Percentiles rank a stretch among this genome's conserved stretches.
phyloP scores from a whole-genome alignment of 2,797 vertebrate species.

The Heteromormyrus szaboi region DNA sequence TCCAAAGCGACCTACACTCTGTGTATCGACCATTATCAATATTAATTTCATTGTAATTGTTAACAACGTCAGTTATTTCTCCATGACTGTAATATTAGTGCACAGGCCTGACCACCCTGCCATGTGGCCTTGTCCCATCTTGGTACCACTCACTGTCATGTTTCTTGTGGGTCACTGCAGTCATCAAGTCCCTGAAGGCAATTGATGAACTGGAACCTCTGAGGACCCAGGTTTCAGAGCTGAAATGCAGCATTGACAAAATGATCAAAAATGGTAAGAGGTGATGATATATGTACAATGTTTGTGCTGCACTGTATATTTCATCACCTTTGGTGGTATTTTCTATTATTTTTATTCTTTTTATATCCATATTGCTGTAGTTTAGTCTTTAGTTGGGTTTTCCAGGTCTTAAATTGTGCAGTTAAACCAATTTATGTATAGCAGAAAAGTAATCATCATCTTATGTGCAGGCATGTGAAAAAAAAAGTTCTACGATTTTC shows the following conservation, averaged over 20 bases:
- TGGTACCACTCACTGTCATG: background rate
- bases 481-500: background rate
- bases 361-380: background rate
- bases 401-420: background rate
- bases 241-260: constrained; percentile 44
- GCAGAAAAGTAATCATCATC: background rate
- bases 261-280: constrained; percentile 43
- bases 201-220: constrained; percentile 35
- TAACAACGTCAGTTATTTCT: background rate
- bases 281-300: background rate
- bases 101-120: background rate
- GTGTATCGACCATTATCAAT: background rate
- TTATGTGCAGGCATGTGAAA: background rate
- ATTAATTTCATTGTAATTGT: background rate
- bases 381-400: background rate
- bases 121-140: background rate
- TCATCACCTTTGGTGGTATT: background rate
- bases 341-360: background rate
- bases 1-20: background rate
- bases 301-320: background rate
- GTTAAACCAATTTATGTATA: background rate
- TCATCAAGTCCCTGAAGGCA: background rate
- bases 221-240: constrained; percentile 17
- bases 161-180: background rate
- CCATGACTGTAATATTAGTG: background rate